Evolutionary conservation across 1,140 invertebrate genomes (phyloP), one percentile per base, ranked within the genome.

Genomic region (Lordiphosa clarofinis): DNA sequence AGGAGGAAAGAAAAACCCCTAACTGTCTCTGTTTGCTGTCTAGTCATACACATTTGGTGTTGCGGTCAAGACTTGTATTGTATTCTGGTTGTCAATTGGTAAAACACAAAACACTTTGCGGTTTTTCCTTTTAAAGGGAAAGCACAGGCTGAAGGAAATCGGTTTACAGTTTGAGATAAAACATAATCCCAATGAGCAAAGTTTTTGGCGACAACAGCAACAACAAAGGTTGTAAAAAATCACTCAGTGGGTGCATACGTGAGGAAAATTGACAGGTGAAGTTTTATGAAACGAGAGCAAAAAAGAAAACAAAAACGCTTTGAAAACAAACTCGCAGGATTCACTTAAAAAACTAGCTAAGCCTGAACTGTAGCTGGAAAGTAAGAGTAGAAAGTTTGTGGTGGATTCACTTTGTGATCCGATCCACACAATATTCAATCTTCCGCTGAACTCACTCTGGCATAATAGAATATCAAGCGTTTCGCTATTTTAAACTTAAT

Each of bases 11-110:
- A 11, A 44, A 28, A 31, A n/a, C 42, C 24, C 21, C 2, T 21
- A 24, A 33, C 10, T 40, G 4, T 13, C 33, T 40, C 36, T 11
- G 28, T 43, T 60, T 59, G 47, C 54, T 49, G 43, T 15, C 52
- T 47, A 48, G 46, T 54, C 76, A 82, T 58, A 82, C 76, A 82
- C 56, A 82, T 68, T 72, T 75, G 39, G 63, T 62, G 69, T 76
- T 82, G 76, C 84, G 76, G 76, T 82, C 68, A 65, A 65, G 24
- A 28, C 58, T 65, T 84, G 78, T 82, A 74, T 64, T 64, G 55
- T 58, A 58, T 59, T 53, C 40, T 37, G 48, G 6, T 19, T 49
- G 24, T 42, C 67, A 58, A 71, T 62, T 79, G 70, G 55, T 36
- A 43, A 65, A 66, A 47, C 64, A 56, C 37, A 62, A 82, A 81